Percentiles rank a stretch among this genome's conserved stretches.
Conservation (phyloP, 2,113 vertebrate genomes). For the Ranitomeya imitator region DNA sequence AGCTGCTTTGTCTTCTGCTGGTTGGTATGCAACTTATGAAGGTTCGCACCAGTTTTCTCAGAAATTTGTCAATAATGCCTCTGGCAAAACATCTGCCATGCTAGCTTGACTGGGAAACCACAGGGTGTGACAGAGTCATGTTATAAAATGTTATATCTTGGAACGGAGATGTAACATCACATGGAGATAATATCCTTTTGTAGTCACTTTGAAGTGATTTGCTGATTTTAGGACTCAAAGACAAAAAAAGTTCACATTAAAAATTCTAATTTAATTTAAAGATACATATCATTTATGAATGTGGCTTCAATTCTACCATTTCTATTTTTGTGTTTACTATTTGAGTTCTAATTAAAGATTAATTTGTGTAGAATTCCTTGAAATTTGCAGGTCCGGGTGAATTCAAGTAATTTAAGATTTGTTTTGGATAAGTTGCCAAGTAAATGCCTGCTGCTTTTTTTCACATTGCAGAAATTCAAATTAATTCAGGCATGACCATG, state of each 20-base stretch:
- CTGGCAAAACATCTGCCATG: constrained; percentile 21
- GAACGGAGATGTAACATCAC: background rate
- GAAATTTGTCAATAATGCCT: constrained; percentile 9
- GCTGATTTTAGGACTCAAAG: background rate
- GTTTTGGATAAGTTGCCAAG: too few relatives aligned
- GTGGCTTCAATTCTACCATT: background rate
- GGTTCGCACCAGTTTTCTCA: background rate
- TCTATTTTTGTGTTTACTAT: too few relatives aligned
- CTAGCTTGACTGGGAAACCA: constrained; percentile 13
- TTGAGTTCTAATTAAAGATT: too few relatives aligned
- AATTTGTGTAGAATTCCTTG: too few relatives aligned
- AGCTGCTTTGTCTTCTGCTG: constrained; percentile 14
- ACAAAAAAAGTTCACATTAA: background rate
- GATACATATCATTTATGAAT: background rate
- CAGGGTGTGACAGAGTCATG: constrained; percentile 16
- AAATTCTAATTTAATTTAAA: background rate
- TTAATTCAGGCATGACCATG: too few relatives aligned
- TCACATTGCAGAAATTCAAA: too few relatives aligned
- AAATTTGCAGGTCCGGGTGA: too few relatives aligned
- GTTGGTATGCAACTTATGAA: constrained; percentile 19
- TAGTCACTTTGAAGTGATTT: background rate
- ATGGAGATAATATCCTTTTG: background rate
- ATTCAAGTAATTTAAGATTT: too few relatives aligned
- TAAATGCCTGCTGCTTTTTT: too few relatives aligned
- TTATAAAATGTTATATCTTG: background rate